Base-by-base conservation (phyloP, 92 coral and sea anemone genomes). In the Anthopleura xanthogrammica region DNA sequence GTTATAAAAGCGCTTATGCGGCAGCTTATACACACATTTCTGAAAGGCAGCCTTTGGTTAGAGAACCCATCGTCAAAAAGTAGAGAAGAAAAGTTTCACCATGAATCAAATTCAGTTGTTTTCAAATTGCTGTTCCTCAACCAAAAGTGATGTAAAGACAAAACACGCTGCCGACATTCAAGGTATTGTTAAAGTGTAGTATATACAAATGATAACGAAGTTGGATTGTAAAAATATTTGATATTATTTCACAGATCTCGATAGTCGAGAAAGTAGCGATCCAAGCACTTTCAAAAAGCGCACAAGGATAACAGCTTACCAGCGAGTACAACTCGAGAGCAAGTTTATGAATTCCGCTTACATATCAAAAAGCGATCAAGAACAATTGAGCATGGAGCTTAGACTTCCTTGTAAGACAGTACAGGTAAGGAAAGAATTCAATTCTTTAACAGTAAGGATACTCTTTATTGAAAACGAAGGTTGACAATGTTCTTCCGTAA, bases 341-440 rank as follows among this genome's bases (percentile, higher is more conserved):
- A 81, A 81, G 77, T 81, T 81, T 48, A 43, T 81, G 77, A 71
- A 14, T 39, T 81, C 84, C 4, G 77, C 75, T 14, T 81, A 81
- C 52, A 81, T 81, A 39, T 81, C 84, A 65, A 81, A 81, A 50
- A 24, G 55, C 17, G 77, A 81, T 16, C 84, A 68, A 16, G 84
- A 81, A 52, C 77, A 81, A 17, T 77, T 81, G 12, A 48, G 84
- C 52, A 24, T 46, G 40, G 41, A 81, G 13, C 42, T 70, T 29
- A 81, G 64, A 29, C 66, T 81, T 41, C 50, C 84, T 23, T 64
- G 64, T 43, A 81, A 81, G 66, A 70, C 77, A 23, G 74, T 81
- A 50, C 77, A 81, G 56, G 84, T 81, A 81, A 7, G 52, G 2
- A 8, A 22, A 23, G 42, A 55, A 41, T 5, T 22, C 5, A 46